Conservation (phyloP, 2,888 invertebrate species). For the Fragum sueziense region DNA sequence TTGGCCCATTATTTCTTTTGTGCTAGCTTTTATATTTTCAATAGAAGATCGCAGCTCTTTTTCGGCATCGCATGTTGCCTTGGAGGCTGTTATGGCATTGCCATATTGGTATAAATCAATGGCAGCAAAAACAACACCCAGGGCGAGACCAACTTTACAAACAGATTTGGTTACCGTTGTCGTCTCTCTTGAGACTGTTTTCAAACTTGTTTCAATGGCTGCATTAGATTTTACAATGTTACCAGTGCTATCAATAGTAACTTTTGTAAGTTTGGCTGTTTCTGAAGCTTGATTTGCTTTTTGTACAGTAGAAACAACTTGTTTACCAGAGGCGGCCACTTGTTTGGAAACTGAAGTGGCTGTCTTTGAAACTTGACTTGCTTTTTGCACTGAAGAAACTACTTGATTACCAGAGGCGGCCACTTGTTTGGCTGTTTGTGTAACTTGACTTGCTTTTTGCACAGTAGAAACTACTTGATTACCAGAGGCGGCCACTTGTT, state of each 20-base stretch:
- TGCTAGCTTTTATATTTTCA: background rate
- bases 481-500: background rate
- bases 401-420: background rate
- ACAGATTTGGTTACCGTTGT: background rate
- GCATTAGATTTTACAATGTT: background rate
- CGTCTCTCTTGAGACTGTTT: background rate
- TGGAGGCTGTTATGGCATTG: background rate
- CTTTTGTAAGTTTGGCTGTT: background rate
- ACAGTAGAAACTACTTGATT: background rate
- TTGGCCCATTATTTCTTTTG: background rate
- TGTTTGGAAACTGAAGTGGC: background rate
- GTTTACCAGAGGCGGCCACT: background rate
- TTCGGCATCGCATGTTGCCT: slow-evolving; percentile 9
- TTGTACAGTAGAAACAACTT: background rate
- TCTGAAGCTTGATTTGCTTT: background rate
- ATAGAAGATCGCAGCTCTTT: slow-evolving; percentile 1
- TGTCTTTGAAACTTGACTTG: background rate
- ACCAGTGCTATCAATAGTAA: background rate
- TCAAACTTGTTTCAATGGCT: background rate
- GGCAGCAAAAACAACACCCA: slow-evolving; percentile 11
- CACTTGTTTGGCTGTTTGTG: background rate
- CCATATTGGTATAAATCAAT: slow-evolving; percentile 6
- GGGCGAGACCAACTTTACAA: background rate
- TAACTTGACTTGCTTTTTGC: background rate
- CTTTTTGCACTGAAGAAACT: background rate